Percentiles rank a stretch among this genome's conserved stretches.
These are phyloP conservation scores for Phyllotreta striolata DNA, from an alignment of 2,888 invertebrate species.

Conservation along the genomic window DNA sequence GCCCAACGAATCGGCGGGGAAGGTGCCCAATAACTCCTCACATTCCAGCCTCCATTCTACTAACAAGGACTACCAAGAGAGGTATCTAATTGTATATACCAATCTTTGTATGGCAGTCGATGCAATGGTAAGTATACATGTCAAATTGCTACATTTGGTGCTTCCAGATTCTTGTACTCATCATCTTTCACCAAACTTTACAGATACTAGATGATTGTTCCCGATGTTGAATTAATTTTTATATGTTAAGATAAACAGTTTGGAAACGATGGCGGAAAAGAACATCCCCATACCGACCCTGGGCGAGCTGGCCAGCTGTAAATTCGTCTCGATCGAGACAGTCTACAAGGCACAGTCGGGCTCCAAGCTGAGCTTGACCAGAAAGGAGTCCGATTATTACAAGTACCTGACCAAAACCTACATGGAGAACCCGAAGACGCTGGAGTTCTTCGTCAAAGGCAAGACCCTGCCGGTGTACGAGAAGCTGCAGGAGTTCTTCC, in stretches of 20 bases:
- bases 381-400: slow-evolving; percentile 25
- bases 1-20: slow-evolving; percentile 16
- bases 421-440: slow-evolving; percentile 28
- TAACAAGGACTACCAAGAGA: slow-evolving; percentile 23
- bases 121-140: slow-evolving; percentile 30
- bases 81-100: slow-evolving; percentile 40
- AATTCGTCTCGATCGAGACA: slow-evolving; percentile 1
- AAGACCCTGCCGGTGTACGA: slow-evolving; percentile 19
- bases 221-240: too few relatives aligned
- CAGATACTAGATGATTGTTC: too few relatives aligned
- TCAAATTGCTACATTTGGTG: not conserved
- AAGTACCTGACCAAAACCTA: slow-evolving; percentile 28
- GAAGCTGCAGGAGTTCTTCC: not conserved
- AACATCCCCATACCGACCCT: slow-evolving; percentile 26
- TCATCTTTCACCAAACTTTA: not conserved
- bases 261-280: slow-evolving; percentile 37
- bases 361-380: not conserved
- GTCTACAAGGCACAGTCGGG: not conserved
- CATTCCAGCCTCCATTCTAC: not conserved
- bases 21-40: not conserved
- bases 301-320: slow-evolving; percentile 22
- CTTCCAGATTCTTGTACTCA: not conserved
- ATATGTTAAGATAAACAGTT: slow-evolving; percentile 13
- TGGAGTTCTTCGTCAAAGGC: slow-evolving; percentile 33
- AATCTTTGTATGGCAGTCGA: slow-evolving; percentile 32